Conservation (phyloP, 1,140 invertebrate genomes). For the Zaprionus inermis region DNA sequence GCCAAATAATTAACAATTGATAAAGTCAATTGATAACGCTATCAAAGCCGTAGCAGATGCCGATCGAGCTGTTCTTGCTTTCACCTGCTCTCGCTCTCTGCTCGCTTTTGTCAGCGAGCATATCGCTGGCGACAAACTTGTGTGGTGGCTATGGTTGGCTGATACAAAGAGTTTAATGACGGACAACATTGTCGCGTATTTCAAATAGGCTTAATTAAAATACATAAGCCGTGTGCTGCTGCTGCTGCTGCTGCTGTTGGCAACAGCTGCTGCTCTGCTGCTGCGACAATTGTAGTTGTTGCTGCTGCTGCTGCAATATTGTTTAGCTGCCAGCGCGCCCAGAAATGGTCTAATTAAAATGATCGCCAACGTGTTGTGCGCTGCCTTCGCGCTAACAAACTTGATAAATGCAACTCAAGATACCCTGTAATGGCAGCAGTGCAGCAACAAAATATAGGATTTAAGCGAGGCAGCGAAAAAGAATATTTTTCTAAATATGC, state of each 20-base stretch:
- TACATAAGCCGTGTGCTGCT: slow-evolving; percentile 27
- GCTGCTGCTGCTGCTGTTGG: slow-evolving; percentile 17
- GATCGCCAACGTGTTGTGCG: slow-evolving; percentile 54
- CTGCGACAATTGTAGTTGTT: slow-evolving; percentile 1
- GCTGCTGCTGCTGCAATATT: slow-evolving; percentile 20
- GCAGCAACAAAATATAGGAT: no score
- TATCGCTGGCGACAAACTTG: slow-evolving; percentile 18
- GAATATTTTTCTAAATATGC: no score
- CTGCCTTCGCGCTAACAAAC: slow-evolving; percentile 15
- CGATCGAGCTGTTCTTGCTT: slow-evolving; percentile 3
- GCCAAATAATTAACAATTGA: no score
- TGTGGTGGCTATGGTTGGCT: slow-evolving; percentile 20
- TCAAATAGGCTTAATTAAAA: slow-evolving; percentile 59
- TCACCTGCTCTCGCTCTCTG: slow-evolving; percentile 15
- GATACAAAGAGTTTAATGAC: slow-evolving; percentile 24
- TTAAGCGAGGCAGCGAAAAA: no score
- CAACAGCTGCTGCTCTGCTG: slow-evolving; percentile 26
- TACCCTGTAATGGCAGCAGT: slow-evolving; percentile 11
- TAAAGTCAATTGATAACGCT: no score
- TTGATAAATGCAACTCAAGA: slow-evolving; percentile 22
- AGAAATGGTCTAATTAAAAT: slow-evolving; percentile 76
- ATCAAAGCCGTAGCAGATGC: no score
- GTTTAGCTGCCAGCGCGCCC: slow-evolving; percentile 35
- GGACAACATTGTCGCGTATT: slow-evolving; percentile 46
- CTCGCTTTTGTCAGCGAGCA: background rate